phyloP scores from a whole-genome alignment of 1,140 invertebrate species.

The Bombus terrestris region DNA sequence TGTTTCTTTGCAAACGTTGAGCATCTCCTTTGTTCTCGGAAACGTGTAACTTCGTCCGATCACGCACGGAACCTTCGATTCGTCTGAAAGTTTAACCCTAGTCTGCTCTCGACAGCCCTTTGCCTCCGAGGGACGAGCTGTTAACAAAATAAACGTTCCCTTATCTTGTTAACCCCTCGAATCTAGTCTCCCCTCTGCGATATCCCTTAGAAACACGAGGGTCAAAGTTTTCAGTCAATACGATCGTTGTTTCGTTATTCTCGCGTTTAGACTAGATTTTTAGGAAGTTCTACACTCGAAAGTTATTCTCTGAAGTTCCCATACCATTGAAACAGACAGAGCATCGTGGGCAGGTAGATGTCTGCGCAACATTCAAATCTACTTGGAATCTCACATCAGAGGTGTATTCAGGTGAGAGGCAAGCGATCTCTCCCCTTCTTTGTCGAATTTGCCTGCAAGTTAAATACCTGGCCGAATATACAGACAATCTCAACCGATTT shows the following conservation, averaged over 20 bases:
- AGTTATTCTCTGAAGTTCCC: not conserved
- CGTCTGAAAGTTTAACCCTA: not conserved
- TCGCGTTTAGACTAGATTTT: not conserved
- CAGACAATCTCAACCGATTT: no score
- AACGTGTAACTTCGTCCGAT: not conserved
- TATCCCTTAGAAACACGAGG: not conserved
- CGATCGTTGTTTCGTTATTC: not conserved
- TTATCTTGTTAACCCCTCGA: not conserved
- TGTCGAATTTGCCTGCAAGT: conserved; percentile 18
- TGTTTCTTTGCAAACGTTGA: not conserved
- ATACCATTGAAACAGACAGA: not conserved
- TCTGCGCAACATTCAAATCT: not conserved
- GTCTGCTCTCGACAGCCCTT: not conserved
- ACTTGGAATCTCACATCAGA: conserved; percentile 33
- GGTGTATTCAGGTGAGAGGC: conserved; percentile 19
- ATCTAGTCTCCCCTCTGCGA: not conserved
- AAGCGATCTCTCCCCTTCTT: not conserved
- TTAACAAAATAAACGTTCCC: not conserved
- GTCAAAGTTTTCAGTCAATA: not conserved
- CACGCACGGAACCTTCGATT: not conserved
- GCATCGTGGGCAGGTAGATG: not conserved
- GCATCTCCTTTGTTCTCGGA: conserved; percentile 13
- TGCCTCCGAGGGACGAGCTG: not conserved
- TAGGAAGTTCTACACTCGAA: fast-evolving
- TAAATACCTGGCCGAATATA: conserved; percentile 31